Evolutionary conservation across 2,113 vertebrate genomes (phyloP).

Genomic region (Alosa alosa): DNA sequence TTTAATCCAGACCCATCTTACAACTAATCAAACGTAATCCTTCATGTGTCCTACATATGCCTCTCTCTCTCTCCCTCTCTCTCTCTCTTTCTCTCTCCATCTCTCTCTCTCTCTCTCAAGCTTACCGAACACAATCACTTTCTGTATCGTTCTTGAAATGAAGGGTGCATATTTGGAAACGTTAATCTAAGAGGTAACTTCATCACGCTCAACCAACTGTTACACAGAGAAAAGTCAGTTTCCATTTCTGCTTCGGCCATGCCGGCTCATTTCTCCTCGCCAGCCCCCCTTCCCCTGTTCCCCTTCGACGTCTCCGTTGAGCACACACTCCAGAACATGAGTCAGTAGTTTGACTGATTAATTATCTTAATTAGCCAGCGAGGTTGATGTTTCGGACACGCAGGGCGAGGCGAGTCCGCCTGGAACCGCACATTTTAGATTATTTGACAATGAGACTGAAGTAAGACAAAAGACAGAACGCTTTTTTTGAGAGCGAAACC

Average conservation of each 20-base stretch:
- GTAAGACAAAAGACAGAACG: not conserved
- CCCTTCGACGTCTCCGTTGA: not conserved
- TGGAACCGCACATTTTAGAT: not conserved
- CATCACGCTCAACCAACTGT: not conserved
- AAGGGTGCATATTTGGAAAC: not conserved
- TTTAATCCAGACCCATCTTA: not conserved
- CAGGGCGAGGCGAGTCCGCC: not conserved
- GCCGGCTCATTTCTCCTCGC: not conserved
- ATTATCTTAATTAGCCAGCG: not conserved
- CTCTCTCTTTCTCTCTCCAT: slow-evolving; percentile 15
- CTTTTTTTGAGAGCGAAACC: not conserved
- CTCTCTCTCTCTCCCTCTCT: not conserved
- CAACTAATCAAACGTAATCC: not conserved
- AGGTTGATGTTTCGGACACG: not conserved
- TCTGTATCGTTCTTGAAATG: not conserved
- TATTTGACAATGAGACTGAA: not conserved
- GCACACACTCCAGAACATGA: not conserved
- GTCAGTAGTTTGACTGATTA: slow-evolving; percentile 3
- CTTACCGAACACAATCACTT: not conserved
- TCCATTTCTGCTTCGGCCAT: slow-evolving; percentile 44
- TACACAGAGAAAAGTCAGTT: not conserved
- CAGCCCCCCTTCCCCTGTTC: not conserved
- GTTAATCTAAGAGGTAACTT: not conserved
- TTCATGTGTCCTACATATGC: not conserved
- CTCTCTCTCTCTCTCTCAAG: slow-evolving; percentile 33